Evolutionary conservation across 2,797 vertebrate genomes (phyloP), one percentile per base, ranked within the genome.

Genomic region (Cetoscarus ocellatus): DNA sequence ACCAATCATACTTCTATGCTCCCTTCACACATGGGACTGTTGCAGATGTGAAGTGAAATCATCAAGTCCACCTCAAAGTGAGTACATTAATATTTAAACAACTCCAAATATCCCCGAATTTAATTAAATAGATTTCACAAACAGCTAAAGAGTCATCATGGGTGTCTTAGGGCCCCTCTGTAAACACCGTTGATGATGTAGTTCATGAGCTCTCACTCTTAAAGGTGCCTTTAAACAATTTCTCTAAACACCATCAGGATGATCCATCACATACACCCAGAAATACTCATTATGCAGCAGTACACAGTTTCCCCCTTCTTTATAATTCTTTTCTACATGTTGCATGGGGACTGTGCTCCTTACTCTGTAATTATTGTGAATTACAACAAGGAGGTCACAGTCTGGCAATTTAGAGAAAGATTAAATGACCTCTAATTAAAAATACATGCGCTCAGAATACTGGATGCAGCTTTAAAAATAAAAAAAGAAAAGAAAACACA

Each of bases 351-450:
- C 61, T 55, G 61, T 57, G 49, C 70, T 68, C 40, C 47, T 48
- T 39, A 60, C 49, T 43, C 39, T 45, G 48, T 62, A 60, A 79
- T 78, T 73, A 73, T 66, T 43, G 44, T 39, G 65, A 74, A 85
- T 79, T 63, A 83, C 68, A 60, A 71, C 59, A 63, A 61, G 8
- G 47, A 68, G 61, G 50, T 13, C 49, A 65, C 70, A 62, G 69
- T 52, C 71, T 68, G 58, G 61, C 72, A 75, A 60, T 84, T 77
- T 68, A 49, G 47, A 48, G 62, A 75, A 44, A 61, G 53, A 79
- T 54, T 51, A 73, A 87, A 81, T 79, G 77, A 81, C 83, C 81
- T 34, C 72, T 82, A 69, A 77, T 88, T 76, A 85, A 78, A 87
- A 75, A 85, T 79, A 19, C 70, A 88, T 75, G 51, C 10, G 8